Evolutionary conservation across 2,797 vertebrate species (phyloP).

Genomic region (Melopsittacus undulatus): DNA sequence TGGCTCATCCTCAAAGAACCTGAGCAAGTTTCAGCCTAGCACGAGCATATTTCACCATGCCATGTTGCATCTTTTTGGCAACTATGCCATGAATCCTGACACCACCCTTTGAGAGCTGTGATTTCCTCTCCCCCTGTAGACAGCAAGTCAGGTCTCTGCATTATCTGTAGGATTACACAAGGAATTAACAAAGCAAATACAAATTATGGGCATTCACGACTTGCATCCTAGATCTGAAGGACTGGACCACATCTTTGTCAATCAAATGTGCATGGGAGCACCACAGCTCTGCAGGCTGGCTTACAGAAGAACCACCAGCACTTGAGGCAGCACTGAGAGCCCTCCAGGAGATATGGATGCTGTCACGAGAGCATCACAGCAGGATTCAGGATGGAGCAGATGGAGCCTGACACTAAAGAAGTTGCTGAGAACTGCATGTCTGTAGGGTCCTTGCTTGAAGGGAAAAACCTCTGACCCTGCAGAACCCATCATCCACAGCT

Average conservation of each 20-base stretch:
- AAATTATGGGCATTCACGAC: background rate
- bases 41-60: background rate
- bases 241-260: background rate
- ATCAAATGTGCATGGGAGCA: background rate
- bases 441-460: background rate
- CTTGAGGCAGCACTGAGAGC: background rate
- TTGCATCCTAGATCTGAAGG: background rate
- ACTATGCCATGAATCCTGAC: background rate
- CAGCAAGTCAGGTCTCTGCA: background rate
- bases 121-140: background rate
- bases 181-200: background rate
- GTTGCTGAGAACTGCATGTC: background rate
- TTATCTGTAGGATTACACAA: background rate
- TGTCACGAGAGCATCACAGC: fast-evolving
- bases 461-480: background rate
- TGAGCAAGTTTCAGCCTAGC: background rate
- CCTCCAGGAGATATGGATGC: background rate
- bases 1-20: fast-evolving
- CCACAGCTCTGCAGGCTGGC: background rate
- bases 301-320: background rate
- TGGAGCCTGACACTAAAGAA: background rate
- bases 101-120: background rate
- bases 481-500: background rate
- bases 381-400: background rate
- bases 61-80: background rate